A percentile compares a stretch with the other conserved stretches of the same genome.
Conservation (phyloP, 2,113 vertebrate species). For the Ginglymostoma cirratum region DNA sequence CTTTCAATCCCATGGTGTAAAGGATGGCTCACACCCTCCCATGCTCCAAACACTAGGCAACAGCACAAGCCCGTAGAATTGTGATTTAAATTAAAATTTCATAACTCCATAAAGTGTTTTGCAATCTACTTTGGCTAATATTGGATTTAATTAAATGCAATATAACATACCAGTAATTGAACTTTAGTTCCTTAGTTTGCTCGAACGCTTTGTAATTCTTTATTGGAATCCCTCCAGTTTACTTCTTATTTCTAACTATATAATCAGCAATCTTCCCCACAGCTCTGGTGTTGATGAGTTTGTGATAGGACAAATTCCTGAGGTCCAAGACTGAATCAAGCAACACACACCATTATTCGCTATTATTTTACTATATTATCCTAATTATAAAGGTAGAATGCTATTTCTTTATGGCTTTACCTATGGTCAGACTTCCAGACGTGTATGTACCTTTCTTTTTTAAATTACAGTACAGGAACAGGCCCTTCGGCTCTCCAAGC, state of each 20-base stretch:
- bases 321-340: not conserved
- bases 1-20: not conserved
- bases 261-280: not conserved
- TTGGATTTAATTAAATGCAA: not conserved
- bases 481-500: too few relatives aligned
- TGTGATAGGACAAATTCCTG: not conserved
- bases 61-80: not conserved
- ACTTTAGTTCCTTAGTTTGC: not conserved
- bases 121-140: not conserved
- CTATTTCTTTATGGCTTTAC: not conserved
- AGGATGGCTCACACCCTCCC: not conserved
- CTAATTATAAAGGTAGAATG: not conserved
- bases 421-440: not conserved
- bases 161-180: not conserved
- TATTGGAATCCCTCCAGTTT: not conserved
- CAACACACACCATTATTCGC: not conserved
- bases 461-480: too few relatives aligned
- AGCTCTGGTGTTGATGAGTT: not conserved
- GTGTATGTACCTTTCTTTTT: not conserved
- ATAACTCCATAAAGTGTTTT: not conserved
- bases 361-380: not conserved
- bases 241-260: not conserved
- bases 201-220: not conserved
- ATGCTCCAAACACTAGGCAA: not conserved
- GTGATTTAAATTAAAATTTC: not conserved